Evolutionary conservation across 2,113 vertebrate genomes (phyloP).

Genomic region (Anarrhichthys ocellatus): DNA sequence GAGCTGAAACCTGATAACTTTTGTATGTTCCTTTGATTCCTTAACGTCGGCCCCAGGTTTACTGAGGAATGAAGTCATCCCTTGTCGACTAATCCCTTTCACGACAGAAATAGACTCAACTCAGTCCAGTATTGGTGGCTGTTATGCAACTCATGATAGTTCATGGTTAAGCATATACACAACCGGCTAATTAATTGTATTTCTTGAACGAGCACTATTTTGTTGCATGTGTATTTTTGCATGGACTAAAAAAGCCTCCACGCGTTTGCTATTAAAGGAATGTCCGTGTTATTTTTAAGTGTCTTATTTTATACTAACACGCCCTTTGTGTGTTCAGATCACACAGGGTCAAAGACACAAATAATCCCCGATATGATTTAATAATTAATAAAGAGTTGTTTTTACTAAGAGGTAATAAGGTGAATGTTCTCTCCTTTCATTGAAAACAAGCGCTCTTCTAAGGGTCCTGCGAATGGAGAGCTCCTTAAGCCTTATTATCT

Average conservation of each 20-base stretch:
- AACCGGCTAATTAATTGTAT: conserved; percentile 53
- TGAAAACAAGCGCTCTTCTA: conserved; percentile 23
- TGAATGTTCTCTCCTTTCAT: not conserved
- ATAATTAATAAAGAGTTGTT: not conserved
- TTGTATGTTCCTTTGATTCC: conserved; percentile 58
- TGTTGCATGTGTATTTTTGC: conserved; percentile 27
- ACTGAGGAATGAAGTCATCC: conserved; percentile 71
- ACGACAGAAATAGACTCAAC: conserved; percentile 69
- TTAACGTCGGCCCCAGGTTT: conserved; percentile 57
- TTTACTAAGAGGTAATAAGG: not conserved
- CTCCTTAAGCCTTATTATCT: conserved; percentile 72
- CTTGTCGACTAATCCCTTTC: conserved; percentile 51
- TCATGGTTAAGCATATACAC: conserved; percentile 59
- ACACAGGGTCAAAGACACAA: conserved; percentile 3
- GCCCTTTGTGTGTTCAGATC: not conserved
- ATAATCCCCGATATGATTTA: not conserved
- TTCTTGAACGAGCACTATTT: conserved; percentile 30
- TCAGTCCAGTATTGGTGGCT: conserved; percentile 51
- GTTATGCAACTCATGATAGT: conserved; percentile 69
- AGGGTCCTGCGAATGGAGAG: conserved; percentile 50
- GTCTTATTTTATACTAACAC: not conserved
- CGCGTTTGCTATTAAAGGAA: conserved; percentile 8
- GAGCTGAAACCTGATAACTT: conserved; percentile 58
- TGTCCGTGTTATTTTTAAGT: not conserved
- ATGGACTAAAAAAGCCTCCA: not conserved